Percentiles rank a stretch among this genome's conserved stretches.
Conservation (phyloP, 2,888 invertebrate genomes). For the Drosophila rubida region DNA sequence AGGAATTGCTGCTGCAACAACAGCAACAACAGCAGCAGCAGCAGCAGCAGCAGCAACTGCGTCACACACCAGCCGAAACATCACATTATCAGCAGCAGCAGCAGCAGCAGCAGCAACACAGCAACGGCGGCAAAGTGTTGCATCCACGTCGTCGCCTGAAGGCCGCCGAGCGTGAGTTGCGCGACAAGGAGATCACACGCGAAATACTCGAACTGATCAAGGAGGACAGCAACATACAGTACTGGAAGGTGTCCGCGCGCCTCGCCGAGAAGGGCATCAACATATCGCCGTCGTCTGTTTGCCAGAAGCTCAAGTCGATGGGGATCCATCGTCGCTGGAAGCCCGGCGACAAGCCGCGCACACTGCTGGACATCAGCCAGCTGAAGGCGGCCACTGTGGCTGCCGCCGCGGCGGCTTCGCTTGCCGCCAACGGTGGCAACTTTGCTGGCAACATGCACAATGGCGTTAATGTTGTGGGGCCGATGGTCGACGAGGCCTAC, state of each 20-base stretch:
- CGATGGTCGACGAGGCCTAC: slow-evolving; percentile 70
- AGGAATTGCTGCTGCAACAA: slow-evolving; percentile 30
- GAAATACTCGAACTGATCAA: slow-evolving; percentile 84
- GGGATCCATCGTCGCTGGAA: slow-evolving; percentile 84
- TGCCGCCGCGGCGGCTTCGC: slow-evolving; percentile 37
- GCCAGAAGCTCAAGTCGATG: slow-evolving; percentile 84
- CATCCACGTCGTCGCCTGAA: slow-evolving; percentile 82
- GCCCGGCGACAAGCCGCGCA: slow-evolving; percentile 83
- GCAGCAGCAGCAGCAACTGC: slow-evolving; percentile 51
- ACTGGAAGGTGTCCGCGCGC: slow-evolving; percentile 84
- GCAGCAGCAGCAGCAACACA: slow-evolving; percentile 27
- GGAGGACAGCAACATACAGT: slow-evolving; percentile 84
- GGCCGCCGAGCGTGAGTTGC: slow-evolving; percentile 82
- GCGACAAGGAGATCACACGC: slow-evolving; percentile 83
- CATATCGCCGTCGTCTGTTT: slow-evolving; percentile 84
- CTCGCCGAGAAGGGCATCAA: slow-evolving; percentile 84
- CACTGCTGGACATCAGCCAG: slow-evolving; percentile 81
- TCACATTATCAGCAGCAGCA: slow-evolving; percentile 58
- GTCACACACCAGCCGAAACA: slow-evolving; percentile 51
- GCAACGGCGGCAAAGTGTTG: slow-evolving; percentile 49
- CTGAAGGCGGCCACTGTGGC: slow-evolving; percentile 72
- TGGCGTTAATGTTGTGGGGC: slow-evolving; percentile 38
- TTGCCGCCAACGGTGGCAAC: slow-evolving; percentile 34
- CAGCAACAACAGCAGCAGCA: slow-evolving; percentile 50
- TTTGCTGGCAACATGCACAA: slow-evolving; percentile 41